Base-by-base conservation (phyloP, 2,888 invertebrate species). In the Caenorhabditis uteleia region DNA sequence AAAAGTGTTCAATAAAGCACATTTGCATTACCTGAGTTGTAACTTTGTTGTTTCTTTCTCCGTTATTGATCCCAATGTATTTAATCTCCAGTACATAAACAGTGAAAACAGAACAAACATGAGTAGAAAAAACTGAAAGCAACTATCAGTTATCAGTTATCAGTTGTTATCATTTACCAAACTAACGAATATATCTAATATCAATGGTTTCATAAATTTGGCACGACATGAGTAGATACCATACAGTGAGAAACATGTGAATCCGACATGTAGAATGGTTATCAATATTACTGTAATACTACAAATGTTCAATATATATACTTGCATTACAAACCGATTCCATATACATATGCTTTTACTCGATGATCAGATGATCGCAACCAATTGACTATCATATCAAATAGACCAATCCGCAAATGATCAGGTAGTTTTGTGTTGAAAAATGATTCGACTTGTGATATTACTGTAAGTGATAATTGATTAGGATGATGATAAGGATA, bases 161-260 rank as follows among this genome's bases (percentile, higher is more conserved):
- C 20, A 21, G 10, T 33, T 45, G 29, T 33, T 31, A 29, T 2
- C 10, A 20, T 68, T 54, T 33, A 71, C 71, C 18, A 68, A 51
- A 42, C 71, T 71, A 16, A 64, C 55, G 20, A 66, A 54, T 14
- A 71, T 71, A 34, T 74, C 71, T 27, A 66, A 48, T 8, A 74
- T 65, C 47, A 74, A 38, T 10, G 74, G 71, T n/a, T 70, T 60
- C 55, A 74, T 62, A 50, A 70, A 69, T 26, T 62, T 68, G 10
- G 71, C 68, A 8, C 69, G 50, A 44, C 74, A 71, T 20, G 71
- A 68, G 46, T 74, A 74, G 23, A 74, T 74, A 31, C 71, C 74
- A 49, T 71, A 74, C 14, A 74, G 34, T 7, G 64, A 66, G 23
- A 70, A 48, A 38, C 68, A 61, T 3, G 74, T 71, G 60, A 74